A percentile compares a stretch with the other conserved stretches of the same genome.
Evolutionary conservation across 1,140 invertebrate species (phyloP).

Genomic region (Zophobas atratus): DNA sequence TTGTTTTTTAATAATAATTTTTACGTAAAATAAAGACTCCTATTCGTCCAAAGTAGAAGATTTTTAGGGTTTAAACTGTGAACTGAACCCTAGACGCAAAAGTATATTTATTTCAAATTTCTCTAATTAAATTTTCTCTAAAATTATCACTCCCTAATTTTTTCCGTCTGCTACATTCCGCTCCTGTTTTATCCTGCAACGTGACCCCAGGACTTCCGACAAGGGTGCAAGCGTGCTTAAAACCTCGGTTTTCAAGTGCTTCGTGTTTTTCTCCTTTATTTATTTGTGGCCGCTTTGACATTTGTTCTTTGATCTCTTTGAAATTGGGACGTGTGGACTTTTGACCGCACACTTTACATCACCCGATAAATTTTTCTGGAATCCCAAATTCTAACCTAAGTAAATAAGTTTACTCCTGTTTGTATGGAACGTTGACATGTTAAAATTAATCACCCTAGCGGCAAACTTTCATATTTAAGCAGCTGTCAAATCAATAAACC

Average conservation of each 20-base stretch:
- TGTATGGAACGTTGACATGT: background rate
- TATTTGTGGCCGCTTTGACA: constrained; percentile 36
- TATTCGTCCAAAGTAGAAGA: too few species aligned
- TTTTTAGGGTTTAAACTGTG: too few species aligned
- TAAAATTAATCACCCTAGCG: constrained; percentile 17
- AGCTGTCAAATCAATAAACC: constrained; percentile 20
- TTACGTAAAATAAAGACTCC: too few species aligned
- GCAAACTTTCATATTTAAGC: background rate
- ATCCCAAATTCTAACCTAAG: constrained; percentile 5
- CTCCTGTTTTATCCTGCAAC: constrained; percentile 20
- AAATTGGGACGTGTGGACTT: constrained; percentile 32
- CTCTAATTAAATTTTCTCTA: background rate
- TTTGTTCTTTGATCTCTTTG: constrained; percentile 36
- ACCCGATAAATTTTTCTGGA: constrained; percentile 6
- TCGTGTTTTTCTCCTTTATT: constrained; percentile 30
- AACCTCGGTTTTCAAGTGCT: constrained; percentile 28
- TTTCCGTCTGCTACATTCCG: background rate
- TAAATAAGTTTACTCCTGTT: constrained; percentile 1
- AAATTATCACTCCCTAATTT: background rate
- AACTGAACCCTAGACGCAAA: too few species aligned
- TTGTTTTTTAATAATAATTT: too few species aligned
- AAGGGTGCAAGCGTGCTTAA: constrained; percentile 24
- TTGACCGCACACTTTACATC: constrained; percentile 28
- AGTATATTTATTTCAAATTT: too few species aligned
- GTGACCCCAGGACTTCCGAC: background rate